Base-by-base conservation (phyloP, 2,888 invertebrate genomes). In the Octonoba sinensis region DNA sequence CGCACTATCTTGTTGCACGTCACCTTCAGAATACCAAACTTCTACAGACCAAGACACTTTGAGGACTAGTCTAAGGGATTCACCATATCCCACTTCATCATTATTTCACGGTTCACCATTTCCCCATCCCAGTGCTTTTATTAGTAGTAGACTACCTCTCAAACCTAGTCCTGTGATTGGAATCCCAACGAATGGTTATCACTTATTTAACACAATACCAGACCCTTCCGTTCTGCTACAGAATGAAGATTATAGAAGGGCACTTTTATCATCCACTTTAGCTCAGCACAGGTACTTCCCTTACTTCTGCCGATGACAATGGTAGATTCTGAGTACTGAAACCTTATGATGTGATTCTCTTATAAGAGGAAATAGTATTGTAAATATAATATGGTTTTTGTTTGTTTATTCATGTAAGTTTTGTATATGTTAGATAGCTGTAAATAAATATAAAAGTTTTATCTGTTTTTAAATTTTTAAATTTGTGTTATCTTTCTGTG, bases 111-210 rank as follows among this genome's bases (percentile, higher is more conserved):
- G n/a, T 51, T 20, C 22, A 18, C 27, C 22, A 11, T 46, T 64
- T 3, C 16, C 36, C 12, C 46, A 44, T 3, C 1, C 36, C 44
- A n/a, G 27, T 44, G 36, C 36, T 11, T 36, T 36, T 27, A 77
- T 22, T 36, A 70, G n/a, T 6, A 46, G 18, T 18, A 73, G 79
- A 59, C 46, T 74, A 16, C 79, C 79, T 1, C 67, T 81, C 24
- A 81, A 81, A 46, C 79, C 79, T 47, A 81, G 79, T 67, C 79
- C 79, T 74, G 73, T 81, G 47, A 73, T 81, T 1, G 73, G 79
- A 20, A 49, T 73, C 12, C 73, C 79, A 3, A 6, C 78, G 15
- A 67, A 13, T 47, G 64, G 56, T 12, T 81, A 73, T 24, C 79
- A 47, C 22, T 3, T 81, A 44, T 24, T 81, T 4, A 67, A 73